phyloP scores from a whole-genome alignment of 2,888 invertebrate species.

The Corythucha ciliata region DNA sequence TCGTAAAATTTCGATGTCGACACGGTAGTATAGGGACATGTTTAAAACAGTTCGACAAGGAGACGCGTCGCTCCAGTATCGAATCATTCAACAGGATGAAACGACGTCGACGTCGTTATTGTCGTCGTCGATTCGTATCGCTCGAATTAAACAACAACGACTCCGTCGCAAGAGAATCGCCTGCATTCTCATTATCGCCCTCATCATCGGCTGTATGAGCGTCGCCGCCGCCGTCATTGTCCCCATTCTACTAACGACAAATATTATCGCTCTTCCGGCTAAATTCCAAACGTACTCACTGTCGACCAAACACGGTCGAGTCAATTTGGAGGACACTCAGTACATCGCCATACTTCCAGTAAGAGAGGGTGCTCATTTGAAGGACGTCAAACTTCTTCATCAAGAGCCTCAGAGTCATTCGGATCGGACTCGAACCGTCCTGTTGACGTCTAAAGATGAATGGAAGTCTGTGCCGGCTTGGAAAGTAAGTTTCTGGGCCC shows the following conservation, averaged over 20 bases:
- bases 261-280: slow-evolving; percentile 39
- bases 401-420: slow-evolving; percentile 18
- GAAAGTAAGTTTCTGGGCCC: slow-evolving; percentile 26
- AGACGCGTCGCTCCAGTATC: slow-evolving; percentile 64
- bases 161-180: slow-evolving; percentile 35
- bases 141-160: slow-evolving; percentile 26
- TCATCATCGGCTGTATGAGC: slow-evolving; percentile 37
- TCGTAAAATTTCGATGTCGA: too few species aligned
- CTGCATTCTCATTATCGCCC: slow-evolving; percentile 36
- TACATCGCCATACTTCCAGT: slow-evolving; percentile 36
- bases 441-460: slow-evolving; percentile 19
- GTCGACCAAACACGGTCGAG: slow-evolving; percentile 32
- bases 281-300: slow-evolving; percentile 36
- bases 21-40: slow-evolving; percentile 43
- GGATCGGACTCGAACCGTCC: slow-evolving; percentile 14
- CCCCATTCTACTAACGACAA: slow-evolving; percentile 38
- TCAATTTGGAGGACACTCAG: slow-evolving; percentile 31
- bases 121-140: slow-evolving; percentile 41
- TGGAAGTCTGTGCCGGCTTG: slow-evolving; percentile 21
- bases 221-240: slow-evolving; percentile 39
- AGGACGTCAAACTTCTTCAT: slow-evolving; percentile 22
- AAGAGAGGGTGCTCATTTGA: slow-evolving; percentile 29
- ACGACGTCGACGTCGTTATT: too few species aligned
- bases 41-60: slow-evolving; percentile 67
- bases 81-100: slow-evolving; percentile 62